phyloP scores from a whole-genome alignment of 64 coral and sea anemone genomes.

The Acropora tenuis region DNA sequence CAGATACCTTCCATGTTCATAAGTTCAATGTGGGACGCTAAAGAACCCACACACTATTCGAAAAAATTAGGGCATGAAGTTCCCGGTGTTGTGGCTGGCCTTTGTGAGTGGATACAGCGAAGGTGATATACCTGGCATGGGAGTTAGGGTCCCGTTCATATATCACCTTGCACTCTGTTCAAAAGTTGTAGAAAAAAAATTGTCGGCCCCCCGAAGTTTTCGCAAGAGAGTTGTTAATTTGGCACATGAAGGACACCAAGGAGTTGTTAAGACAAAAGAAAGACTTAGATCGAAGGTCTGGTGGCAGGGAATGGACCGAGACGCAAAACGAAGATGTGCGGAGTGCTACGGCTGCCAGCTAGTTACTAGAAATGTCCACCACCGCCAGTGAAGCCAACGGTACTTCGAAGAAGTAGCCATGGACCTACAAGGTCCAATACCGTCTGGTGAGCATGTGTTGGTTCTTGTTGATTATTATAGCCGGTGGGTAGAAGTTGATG shows the following conservation, averaged over 20 bases:
- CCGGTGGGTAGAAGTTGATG: not conserved
- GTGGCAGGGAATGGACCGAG: constrained; percentile 24
- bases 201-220: not conserved
- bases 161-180: no score
- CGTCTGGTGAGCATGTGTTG: not conserved
- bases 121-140: no score
- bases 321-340: constrained; percentile 11
- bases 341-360: constrained; percentile 36
- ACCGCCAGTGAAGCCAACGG: not conserved
- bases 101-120: no score
- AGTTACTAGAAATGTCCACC: not conserved
- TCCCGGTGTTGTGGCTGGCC: no score
- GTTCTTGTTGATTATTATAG: not conserved
- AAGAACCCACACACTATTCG: no score
- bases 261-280: constrained; percentile 35
- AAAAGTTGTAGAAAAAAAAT: not conserved
- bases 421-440: not conserved
- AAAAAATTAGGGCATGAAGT: no score
- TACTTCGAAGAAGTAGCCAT: not conserved
- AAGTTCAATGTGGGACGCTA: no score
- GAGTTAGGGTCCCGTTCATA: no score
- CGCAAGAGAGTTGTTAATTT: constrained; percentile 30
- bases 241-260: not conserved
- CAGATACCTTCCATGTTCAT: no score
- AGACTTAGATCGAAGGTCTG: constrained; percentile 44